phyloP scores from a whole-genome alignment of 2,797 vertebrate species.

The Apodemus agrarius region DNA sequence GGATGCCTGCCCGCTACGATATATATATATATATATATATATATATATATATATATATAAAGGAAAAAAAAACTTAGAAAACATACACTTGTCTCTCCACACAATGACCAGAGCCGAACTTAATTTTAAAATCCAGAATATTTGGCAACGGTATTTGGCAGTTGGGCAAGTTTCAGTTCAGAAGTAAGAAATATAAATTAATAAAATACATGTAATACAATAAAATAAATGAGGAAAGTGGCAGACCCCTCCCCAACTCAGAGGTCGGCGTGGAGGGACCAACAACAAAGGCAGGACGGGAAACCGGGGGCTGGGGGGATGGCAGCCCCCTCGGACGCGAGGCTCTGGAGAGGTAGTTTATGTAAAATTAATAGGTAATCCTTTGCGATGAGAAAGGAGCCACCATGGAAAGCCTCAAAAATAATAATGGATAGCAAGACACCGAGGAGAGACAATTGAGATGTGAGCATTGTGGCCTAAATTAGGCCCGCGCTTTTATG shows the following conservation, averaged over 20 bases:
- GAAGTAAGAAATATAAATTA: not conserved
- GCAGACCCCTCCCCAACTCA: accelerated
- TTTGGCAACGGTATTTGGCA: not conserved
- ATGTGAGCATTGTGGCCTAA: not conserved
- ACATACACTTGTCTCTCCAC: not conserved
- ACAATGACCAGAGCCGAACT: accelerated
- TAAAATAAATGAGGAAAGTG: not conserved
- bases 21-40: too few species aligned
- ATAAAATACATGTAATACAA: not conserved
- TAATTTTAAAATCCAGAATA: not conserved
- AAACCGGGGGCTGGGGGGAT: too few species aligned
- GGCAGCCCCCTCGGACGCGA: accelerated
- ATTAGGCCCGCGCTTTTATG: not conserved
- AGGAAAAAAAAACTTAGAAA: not conserved
- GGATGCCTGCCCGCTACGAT: too few species aligned
- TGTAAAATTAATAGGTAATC: not conserved
- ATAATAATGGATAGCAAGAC: not conserved
- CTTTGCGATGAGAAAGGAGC: not conserved
- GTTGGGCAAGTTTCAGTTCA: not conserved
- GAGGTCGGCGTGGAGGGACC: accelerated
- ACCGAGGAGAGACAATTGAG: not conserved
- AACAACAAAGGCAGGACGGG: not conserved
- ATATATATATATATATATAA: too few species aligned
- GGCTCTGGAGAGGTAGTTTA: accelerated
- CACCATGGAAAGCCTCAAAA: not conserved